phyloP scores from a whole-genome alignment of 2,888 invertebrate species.

The Morinoia aosen region DNA sequence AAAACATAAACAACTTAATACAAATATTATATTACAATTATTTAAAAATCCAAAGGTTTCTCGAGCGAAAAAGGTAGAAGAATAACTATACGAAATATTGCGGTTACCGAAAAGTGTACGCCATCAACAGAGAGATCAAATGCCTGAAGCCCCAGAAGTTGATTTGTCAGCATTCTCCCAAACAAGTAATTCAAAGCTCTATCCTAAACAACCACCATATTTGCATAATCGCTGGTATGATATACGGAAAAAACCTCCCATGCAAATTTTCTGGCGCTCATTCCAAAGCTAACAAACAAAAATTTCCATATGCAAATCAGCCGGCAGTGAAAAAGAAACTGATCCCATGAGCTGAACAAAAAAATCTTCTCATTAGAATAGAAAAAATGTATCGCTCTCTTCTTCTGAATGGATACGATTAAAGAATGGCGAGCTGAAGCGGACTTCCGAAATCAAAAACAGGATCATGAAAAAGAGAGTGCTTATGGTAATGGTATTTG shows the following conservation, averaged over 20 bases:
- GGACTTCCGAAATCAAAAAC: background rate
- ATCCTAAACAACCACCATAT: background rate
- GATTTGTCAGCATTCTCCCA: background rate
- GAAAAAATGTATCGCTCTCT: background rate
- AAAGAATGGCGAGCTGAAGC: background rate
- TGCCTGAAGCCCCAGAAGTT: background rate
- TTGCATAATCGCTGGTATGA: background rate
- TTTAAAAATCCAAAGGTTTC: too few species aligned
- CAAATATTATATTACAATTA: too few species aligned
- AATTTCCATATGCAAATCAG: background rate
- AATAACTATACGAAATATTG: too few species aligned
- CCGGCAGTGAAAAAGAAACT: background rate
- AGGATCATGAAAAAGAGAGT: background rate
- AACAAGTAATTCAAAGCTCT: background rate
- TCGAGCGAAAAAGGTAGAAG: too few species aligned
- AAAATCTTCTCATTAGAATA: conserved; percentile 1
- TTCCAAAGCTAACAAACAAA: background rate
- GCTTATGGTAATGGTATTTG: background rate
- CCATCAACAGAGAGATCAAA: too few species aligned
- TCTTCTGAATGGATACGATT: background rate
- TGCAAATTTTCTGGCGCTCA: background rate
- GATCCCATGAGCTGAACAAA: background rate
- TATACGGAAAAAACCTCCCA: background rate
- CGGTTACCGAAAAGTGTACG: too few species aligned
- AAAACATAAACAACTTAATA: too few species aligned